A percentile compares a stretch with the other conserved stretches of the same genome.
Conservation (phyloP, 2,888 invertebrate genomes). For the Steinernema scapterisci region DNA sequence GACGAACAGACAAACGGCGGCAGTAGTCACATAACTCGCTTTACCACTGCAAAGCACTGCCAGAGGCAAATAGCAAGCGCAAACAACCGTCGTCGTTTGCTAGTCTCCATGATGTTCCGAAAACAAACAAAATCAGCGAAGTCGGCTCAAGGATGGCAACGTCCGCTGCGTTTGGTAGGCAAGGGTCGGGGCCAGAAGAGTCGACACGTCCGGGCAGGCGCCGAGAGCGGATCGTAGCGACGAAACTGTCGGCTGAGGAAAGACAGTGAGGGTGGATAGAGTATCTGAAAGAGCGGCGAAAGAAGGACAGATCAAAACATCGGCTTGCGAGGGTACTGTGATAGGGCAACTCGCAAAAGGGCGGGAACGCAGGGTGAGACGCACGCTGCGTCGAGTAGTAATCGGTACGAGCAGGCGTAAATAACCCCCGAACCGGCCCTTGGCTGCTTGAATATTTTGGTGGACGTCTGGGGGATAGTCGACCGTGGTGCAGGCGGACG, state of each 20-base stretch:
- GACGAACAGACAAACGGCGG: conserved; percentile 10
- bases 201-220: not conserved
- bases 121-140: conserved; percentile 29
- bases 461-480: not conserved
- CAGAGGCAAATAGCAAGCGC: conserved; percentile 20
- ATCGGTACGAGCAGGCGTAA: not conserved
- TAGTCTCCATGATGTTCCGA: conserved; percentile 7
- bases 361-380: conserved; percentile 11
- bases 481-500: not conserved
- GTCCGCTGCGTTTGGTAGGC: not conserved
- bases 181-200: not conserved
- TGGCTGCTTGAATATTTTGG: not conserved
- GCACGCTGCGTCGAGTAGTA: not conserved
- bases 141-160: not conserved
- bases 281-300: not conserved
- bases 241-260: not conserved
- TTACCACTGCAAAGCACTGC: conserved; percentile 29
- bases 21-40: conserved; percentile 3
- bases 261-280: not conserved
- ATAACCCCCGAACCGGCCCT: not conserved
- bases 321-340: not conserved
- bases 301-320: conserved; percentile 23
- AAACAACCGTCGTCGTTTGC: conserved; percentile 21
- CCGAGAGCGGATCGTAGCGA: not conserved
- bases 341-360: conserved; percentile 17